Evolutionary conservation across 2,797 vertebrate species (phyloP), one percentile per base, ranked within the genome.

Genomic region (Gallinago nigripennis): DNA sequence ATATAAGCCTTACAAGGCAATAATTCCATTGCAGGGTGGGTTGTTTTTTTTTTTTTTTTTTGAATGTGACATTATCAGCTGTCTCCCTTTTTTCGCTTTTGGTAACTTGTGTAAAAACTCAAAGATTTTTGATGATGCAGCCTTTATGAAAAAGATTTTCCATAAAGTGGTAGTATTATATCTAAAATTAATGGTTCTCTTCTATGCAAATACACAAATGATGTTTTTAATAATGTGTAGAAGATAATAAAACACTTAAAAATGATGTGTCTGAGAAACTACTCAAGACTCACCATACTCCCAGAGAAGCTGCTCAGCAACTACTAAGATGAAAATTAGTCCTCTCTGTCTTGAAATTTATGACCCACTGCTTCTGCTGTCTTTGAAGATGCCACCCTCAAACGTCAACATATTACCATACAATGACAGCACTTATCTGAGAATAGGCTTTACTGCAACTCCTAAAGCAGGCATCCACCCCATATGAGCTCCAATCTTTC

Each of bases 201-300:
- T 86, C 37, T 92, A 73, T 82, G 65, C 53, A 86, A 95, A 88
- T 69, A 54, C 7, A 15, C 18, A 96, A 90, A 61, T 86, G 8
- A 86, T 43, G 21, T 11, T 92, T 95, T 95, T 79, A 69, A 73
- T 84, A 90, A 95, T 86, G 27, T 37, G 11, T 51, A 57, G 56
- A 95, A 92, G 48, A 92, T 61, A 92, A 88, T 48, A 91, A 91
- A 96, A 78, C 56, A 90, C 89, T 95, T 91, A 75, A 95, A 87
- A 97, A 70, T 75, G 7, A 86, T 41, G 19, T 70, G 70, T 81
- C 19, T 68, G 24, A 88, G 73, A 94, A 90, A 72, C 10, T 63
- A 68, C 23, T 65, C 25, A 76, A 84, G 23, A 24, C n/a, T 97
- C 19, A 77, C 91, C 71, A 48, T 70, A 50, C 25, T 95, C 93